Conservation (phyloP, 2,113 vertebrate genomes). For the Python bivittatus region DNA sequence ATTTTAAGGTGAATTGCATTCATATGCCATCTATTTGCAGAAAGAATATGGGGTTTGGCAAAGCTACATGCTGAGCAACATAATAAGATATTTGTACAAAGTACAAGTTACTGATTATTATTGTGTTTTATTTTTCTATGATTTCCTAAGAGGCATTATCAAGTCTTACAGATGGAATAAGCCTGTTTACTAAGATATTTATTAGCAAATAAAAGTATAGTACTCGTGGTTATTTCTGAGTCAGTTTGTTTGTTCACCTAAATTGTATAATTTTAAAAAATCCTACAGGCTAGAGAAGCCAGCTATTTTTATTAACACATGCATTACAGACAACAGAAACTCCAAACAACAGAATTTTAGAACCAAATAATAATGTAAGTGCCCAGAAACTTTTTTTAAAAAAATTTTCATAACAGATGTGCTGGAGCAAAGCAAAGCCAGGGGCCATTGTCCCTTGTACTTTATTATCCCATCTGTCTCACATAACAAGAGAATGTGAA, state of each 20-base stretch:
- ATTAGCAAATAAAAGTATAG: constrained; percentile 96
- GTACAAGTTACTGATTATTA: constrained; percentile 95
- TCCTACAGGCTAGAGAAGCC: constrained; percentile 25
- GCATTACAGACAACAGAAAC: not conserved
- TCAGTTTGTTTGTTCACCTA: constrained; percentile 55
- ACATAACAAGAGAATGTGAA: not conserved
- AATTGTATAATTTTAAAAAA: constrained; percentile 33
- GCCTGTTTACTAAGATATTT: constrained; percentile 91
- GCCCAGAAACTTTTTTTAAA: not conserved
- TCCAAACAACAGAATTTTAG: not conserved
- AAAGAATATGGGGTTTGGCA: constrained; percentile 90
- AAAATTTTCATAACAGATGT: not conserved
- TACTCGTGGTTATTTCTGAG: constrained; percentile 79
- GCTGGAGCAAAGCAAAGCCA: not conserved
- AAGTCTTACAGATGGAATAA: constrained; percentile 92
- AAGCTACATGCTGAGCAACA: constrained; percentile 94
- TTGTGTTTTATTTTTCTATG: constrained; percentile 99
- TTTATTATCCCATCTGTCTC: not conserved
- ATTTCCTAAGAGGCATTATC: constrained; percentile 96
- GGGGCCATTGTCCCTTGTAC: not conserved
- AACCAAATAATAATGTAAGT: not conserved
- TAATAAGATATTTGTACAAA: constrained; percentile 96
- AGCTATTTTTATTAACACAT: constrained; percentile 22
- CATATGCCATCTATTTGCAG: constrained; percentile 75
- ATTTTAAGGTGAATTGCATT: constrained; percentile 75